Conservation (phyloP, 2,797 vertebrate genomes). For the Phoebastria nigripes region DNA sequence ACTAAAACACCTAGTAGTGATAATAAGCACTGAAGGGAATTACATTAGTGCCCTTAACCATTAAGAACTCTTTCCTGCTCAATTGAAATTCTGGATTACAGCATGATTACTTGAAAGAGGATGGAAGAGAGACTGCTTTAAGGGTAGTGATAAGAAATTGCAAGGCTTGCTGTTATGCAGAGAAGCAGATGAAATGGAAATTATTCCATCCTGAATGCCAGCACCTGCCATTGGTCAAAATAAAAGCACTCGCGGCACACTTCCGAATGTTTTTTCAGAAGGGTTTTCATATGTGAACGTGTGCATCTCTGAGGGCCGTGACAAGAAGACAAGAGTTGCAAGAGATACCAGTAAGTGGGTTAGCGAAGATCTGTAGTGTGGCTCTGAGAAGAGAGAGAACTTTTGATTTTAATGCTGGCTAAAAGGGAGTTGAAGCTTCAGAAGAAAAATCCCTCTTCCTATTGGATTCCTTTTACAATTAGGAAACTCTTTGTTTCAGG, state of each 20-base stretch:
- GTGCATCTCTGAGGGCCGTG: background rate
- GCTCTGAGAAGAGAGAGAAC: background rate
- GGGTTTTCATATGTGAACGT: rapidly evolving
- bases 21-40: slow-evolving; percentile 1
- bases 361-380: background rate
- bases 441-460: background rate
- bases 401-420: background rate
- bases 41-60: background rate
- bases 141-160: background rate
- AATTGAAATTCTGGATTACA: background rate
- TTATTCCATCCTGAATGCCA: background rate
- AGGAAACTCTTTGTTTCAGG: background rate
- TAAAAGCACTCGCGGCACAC: background rate
- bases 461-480: background rate
- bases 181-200: background rate
- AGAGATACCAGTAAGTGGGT: background rate
- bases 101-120: background rate
- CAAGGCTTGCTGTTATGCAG: background rate
- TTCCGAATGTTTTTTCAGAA: background rate
- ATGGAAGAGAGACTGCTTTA: background rate
- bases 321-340: background rate
- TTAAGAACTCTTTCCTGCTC: background rate
- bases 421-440: background rate
- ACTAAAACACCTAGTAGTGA: background rate
- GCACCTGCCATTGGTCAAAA: background rate